Conservation (phyloP, 1,140 invertebrate genomes). For the Rhyacophila brunnea region DNA sequence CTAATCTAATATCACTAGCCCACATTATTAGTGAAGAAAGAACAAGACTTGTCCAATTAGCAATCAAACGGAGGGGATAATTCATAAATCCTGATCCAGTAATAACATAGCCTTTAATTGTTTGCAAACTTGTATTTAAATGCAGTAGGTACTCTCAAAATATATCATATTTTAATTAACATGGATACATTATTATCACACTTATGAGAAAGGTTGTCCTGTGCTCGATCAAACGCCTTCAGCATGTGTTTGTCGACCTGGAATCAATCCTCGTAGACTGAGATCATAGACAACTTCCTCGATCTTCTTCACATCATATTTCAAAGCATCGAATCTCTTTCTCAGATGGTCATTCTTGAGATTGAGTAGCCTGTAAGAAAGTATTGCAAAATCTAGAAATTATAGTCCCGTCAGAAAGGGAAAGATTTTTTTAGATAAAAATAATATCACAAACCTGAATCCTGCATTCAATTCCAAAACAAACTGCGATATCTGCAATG, state of each 20-base stretch:
- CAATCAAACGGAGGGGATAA: too few relatives aligned
- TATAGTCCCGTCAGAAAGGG: not conserved
- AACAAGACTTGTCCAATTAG: too few relatives aligned
- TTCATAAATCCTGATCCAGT: too few relatives aligned
- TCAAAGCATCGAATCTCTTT: constrained; percentile 86
- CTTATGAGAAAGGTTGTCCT: not conserved
- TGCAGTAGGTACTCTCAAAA: not conserved
- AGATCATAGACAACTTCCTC: constrained; percentile 95
- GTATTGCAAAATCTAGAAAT: constrained; percentile 1
- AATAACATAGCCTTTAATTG: too few relatives aligned
- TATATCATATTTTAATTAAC: not conserved
- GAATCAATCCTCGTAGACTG: constrained; percentile 57
- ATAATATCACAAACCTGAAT: constrained; percentile 57
- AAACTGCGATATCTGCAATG: constrained; percentile 81
- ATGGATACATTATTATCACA: not conserved
- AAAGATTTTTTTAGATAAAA: too few relatives aligned
- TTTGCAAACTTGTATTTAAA: not conserved
- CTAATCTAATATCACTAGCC: too few relatives aligned
- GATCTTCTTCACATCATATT: constrained; percentile 93
- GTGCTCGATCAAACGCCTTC: not conserved
- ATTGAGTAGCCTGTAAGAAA: constrained; percentile 66
- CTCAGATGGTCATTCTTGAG: constrained; percentile 88
- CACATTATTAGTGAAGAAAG: too few relatives aligned
- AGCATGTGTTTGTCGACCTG: not conserved
- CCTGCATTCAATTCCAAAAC: constrained; percentile 84